These are phyloP conservation scores for Amphiduros pacificus DNA, from an alignment of 2,888 invertebrate genomes.

Conservation along the genomic window DNA sequence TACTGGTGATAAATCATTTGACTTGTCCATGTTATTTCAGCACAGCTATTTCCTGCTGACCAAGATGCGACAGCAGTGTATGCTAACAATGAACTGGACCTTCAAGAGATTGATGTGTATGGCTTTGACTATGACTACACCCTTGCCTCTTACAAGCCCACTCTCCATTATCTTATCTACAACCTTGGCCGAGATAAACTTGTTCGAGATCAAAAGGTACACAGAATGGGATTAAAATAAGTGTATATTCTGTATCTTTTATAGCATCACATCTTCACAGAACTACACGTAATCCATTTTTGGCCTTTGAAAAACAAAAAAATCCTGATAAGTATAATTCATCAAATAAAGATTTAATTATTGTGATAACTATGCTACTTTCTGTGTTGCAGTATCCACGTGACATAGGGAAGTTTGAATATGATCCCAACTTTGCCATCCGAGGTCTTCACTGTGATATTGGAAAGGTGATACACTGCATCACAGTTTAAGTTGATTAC, in stretches of 20 bases:
- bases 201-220: conserved; percentile 84
- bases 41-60: conserved; percentile 29
- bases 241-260: too few relatives aligned
- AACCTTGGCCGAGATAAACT: conserved; percentile 85
- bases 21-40: too few relatives aligned
- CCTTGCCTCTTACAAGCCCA: conserved; percentile 88
- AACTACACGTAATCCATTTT: too few relatives aligned
- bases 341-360: too few relatives aligned
- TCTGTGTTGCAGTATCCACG: conserved; percentile 77
- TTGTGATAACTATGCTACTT: neutral
- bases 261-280: too few relatives aligned
- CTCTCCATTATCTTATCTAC: conserved; percentile 85
- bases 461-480: conserved; percentile 67
- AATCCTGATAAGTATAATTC: too few relatives aligned
- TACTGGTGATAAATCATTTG: too few relatives aligned
- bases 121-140: conserved; percentile 99
- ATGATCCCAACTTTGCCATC: conserved; percentile 91
- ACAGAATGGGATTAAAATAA: too few relatives aligned
- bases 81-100: conserved; percentile 92
- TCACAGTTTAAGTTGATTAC: too few relatives aligned
- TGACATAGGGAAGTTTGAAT: conserved; percentile 76
- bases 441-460: conserved; percentile 98
- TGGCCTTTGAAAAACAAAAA: too few relatives aligned
- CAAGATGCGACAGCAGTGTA: conserved; percentile 81
- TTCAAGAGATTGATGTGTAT: conserved; percentile 89